A percentile compares a stretch with the other conserved stretches of the same genome.
phyloP scores from a whole-genome alignment of 2,888 invertebrate species.

The Crossocerus cetratus region DNA sequence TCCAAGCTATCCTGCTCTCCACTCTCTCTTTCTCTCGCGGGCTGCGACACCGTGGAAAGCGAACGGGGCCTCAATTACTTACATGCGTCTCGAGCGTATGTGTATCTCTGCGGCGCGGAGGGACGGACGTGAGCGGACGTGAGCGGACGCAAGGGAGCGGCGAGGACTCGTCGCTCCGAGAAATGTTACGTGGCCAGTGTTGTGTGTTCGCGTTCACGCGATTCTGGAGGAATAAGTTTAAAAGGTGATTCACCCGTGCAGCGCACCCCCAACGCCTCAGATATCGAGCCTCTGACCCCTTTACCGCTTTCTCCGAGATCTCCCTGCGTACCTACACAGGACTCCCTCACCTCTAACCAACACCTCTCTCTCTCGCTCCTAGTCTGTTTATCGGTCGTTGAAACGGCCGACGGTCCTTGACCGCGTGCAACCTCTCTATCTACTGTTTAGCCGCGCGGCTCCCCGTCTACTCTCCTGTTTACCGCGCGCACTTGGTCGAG shows the following conservation, averaged over 20 bases:
- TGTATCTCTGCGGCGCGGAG: neutral
- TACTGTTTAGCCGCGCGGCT: too few relatives aligned
- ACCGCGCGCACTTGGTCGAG: too few relatives aligned
- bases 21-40: neutral
- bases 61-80: constrained; percentile 1
- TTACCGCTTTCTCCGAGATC: constrained; percentile 7
- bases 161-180: neutral
- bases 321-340: neutral
- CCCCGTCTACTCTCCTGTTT: too few relatives aligned
- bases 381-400: constrained; percentile 31
- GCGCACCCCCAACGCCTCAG: neutral
- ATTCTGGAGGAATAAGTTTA: constrained; percentile 18
- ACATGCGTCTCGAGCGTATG: constrained; percentile 4
- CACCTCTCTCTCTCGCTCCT: constrained; percentile 14
- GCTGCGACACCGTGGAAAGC: neutral
- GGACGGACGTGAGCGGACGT: too few relatives aligned
- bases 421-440: constrained; percentile 6
- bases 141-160: neutral
- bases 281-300: neutral
- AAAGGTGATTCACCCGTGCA: constrained; percentile 34
- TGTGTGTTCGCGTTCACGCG: neutral
- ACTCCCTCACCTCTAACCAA: constrained; percentile 10
- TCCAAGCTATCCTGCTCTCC: constrained; percentile 6
- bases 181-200: constrained; percentile 16
- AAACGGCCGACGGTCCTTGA: constrained; percentile 16